A percentile compares a stretch with the other conserved stretches of the same genome.
Conservation (phyloP, 2,113 vertebrate genomes). For the Mus musculus region GRCm39 chr4:134692501-134693000, state of each 20-base stretch:
- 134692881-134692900: neutral
- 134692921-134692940: neutral
- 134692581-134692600: neutral
- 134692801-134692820: neutral
- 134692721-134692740: neutral
- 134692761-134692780: neutral
- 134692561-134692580: neutral
- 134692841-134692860: neutral
- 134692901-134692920: neutral
- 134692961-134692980: neutral
- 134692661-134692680: neutral
- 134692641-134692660: neutral
- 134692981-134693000: neutral
- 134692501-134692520: neutral
- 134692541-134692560: neutral
- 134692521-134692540: conserved; percentile 31
- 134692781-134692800: neutral
- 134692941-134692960: neutral
- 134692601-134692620: neutral
- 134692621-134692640: neutral
- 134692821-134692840: rapidly evolving
- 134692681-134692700: neutral
- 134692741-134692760: neutral
- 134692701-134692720: neutral
- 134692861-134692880: neutral